Conservation (phyloP, 2,888 invertebrate species). For the Omphaloscelis lunosa region DNA sequence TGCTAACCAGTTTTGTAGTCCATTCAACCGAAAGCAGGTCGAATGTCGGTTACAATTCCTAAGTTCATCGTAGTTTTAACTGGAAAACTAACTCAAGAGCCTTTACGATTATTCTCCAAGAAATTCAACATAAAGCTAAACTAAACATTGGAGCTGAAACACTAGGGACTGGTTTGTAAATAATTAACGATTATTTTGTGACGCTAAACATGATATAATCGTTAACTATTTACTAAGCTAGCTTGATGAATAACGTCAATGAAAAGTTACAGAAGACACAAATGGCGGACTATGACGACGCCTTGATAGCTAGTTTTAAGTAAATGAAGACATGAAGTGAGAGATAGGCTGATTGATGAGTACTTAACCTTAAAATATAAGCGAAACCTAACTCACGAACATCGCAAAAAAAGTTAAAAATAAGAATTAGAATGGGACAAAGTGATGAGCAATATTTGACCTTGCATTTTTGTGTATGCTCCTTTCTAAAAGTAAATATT, state of each 20-base stretch:
- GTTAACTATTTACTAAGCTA: neutral
- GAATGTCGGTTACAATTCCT: conserved; percentile 16
- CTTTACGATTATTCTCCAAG: conserved; percentile 4
- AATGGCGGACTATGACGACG: conserved; percentile 18
- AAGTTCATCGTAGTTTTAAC: conserved; percentile 2
- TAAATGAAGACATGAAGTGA: conserved; percentile 13
- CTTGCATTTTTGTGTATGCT: conserved; percentile 11
- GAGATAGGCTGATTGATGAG: conserved; percentile 8
- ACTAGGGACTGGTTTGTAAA: neutral
- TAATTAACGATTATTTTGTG: neutral
- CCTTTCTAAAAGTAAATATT: conserved; percentile 30
- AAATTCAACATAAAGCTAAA: neutral
- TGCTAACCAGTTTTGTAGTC: conserved; percentile 52
- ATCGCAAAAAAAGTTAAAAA: neutral
- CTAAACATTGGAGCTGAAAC: neutral
- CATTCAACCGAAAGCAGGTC: conserved; percentile 16
- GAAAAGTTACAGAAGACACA: conserved; percentile 18
- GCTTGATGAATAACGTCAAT: too few species aligned
- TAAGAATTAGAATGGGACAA: conserved; percentile 5
- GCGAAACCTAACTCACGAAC: neutral
- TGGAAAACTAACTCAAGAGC: neutral
- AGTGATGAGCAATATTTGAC: conserved; percentile 15
- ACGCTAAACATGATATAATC: conserved; percentile 11
- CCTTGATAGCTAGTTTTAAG: conserved; percentile 19
- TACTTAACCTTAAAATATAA: conserved; percentile 12